These are phyloP conservation scores for Thymelicus lineola DNA, from an alignment of 2,888 invertebrate genomes.

Conservation along the genomic window DNA sequence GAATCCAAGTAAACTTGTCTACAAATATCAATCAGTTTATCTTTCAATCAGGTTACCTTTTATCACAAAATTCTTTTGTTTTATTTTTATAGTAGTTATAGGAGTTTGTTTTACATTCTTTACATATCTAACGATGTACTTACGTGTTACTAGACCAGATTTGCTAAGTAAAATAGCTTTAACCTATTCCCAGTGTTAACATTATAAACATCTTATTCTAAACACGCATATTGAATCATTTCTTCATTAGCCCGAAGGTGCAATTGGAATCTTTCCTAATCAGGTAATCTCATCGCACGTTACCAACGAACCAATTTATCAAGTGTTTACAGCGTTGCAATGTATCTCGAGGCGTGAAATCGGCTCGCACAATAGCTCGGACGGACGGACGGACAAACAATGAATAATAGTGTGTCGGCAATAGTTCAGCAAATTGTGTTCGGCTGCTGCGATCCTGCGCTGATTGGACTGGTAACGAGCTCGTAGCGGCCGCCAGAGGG, in stretches of 20 bases:
- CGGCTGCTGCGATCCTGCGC: slow-evolving; percentile 24
- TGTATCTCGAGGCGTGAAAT: slow-evolving; percentile 34
- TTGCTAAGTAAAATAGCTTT: no score
- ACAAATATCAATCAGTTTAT: no score
- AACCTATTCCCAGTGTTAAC: no score
- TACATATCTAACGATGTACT: no score
- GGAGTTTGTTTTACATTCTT: no score
- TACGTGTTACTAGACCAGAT: no score
- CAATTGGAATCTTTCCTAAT: slow-evolving; percentile 12
- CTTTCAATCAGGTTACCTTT: no score
- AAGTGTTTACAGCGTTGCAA: slow-evolving; percentile 34
- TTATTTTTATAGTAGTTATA: no score
- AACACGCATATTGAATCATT: neutral
- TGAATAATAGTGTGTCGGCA: slow-evolving; percentile 38
- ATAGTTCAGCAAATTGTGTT: slow-evolving; percentile 30
- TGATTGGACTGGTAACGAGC: slow-evolving; percentile 22
- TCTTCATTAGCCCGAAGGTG: neutral
- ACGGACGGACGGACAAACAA: slow-evolving; percentile 37
- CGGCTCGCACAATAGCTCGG: slow-evolving; percentile 31
- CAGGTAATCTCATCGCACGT: slow-evolving; percentile 21
- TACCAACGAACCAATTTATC: slow-evolving; percentile 27
- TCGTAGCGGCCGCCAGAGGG: neutral
- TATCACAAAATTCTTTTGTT: no score
- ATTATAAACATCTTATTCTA: no score
- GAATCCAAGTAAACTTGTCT: no score